Conservation (phyloP, 2,888 invertebrate species). For the Pristionchus japonicus region DNA sequence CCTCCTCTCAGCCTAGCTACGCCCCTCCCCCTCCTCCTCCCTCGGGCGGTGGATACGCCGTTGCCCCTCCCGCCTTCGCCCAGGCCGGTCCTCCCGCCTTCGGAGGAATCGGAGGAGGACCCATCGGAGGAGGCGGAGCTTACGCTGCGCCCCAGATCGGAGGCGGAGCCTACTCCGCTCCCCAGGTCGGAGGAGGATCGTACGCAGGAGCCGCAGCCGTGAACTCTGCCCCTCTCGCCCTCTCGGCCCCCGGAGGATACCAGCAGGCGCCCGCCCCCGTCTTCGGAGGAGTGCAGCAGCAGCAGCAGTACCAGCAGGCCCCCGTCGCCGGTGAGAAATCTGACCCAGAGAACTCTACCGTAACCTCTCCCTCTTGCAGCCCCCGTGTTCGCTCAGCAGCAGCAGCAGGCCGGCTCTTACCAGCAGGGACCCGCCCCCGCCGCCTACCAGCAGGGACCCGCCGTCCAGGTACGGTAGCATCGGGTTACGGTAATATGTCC, state of each 20-base stretch:
- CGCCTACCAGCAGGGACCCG: slow-evolving; percentile 14
- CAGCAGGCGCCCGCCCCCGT: background rate
- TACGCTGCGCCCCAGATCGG: background rate
- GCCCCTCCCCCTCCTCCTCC: slow-evolving; percentile 10
- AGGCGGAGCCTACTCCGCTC: background rate
- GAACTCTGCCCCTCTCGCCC: slow-evolving; percentile 29
- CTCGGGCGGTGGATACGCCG: slow-evolving; percentile 18
- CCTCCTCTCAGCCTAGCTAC: background rate
- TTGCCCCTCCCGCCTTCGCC: background rate
- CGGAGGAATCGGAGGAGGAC: slow-evolving; percentile 14
- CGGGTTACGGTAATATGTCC: background rate
- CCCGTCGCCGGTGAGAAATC: slow-evolving; percentile 1
- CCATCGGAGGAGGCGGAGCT: slow-evolving; percentile 37
- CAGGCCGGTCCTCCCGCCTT: background rate
- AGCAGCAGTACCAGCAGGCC: slow-evolving; percentile 41
- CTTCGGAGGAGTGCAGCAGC: slow-evolving; percentile 38
- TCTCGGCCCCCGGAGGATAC: slow-evolving; percentile 25
- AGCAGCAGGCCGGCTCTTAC: background rate
- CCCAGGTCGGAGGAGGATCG: background rate
- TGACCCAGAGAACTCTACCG: background rate
- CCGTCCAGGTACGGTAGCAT: background rate
- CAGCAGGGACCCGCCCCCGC: slow-evolving; percentile 13
- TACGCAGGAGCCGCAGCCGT: slow-evolving; percentile 4
- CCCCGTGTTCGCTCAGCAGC: slow-evolving; percentile 11
- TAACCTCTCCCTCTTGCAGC: background rate